These are phyloP conservation scores for Lophura nycthemera DNA, from an alignment of 2,113 vertebrate species.

Conservation along the genomic window DNA sequence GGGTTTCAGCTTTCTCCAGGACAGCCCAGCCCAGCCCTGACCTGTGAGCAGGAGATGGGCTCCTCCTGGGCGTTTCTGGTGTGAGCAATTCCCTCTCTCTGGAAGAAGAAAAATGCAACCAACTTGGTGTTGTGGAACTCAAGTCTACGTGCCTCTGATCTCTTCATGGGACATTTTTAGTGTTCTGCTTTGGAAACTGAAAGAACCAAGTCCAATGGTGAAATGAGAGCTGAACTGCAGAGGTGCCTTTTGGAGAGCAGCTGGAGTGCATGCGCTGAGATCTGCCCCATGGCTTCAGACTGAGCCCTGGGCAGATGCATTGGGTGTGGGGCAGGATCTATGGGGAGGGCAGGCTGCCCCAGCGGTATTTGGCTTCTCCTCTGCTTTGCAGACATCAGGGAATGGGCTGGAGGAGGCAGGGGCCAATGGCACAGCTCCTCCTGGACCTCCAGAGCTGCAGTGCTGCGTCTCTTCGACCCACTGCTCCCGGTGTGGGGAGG, in stretches of 20 bases:
- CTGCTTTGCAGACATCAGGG: neutral
- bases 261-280: neutral
- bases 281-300: no score
- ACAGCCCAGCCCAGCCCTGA: neutral
- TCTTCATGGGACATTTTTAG: neutral
- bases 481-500: neutral
- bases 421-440: neutral
- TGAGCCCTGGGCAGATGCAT: neutral
- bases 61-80: neutral
- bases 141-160: no score
- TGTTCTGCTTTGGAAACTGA: neutral
- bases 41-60: no score
- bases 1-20: neutral
- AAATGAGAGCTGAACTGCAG: neutral
- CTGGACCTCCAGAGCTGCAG: neutral
- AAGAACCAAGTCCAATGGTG: neutral
- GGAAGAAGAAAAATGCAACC: neutral
- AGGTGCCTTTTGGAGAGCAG: accelerated
- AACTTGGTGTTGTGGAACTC: neutral
- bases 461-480: no score
- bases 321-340: neutral
- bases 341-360: no score
- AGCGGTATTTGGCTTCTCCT: neutral
- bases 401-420: no score
- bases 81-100: neutral